Percentiles rank a stretch among this genome's conserved stretches.
These are phyloP conservation scores for Cheilosia variabilis DNA, from an alignment of 2,888 invertebrate genomes.

Conservation along the genomic window DNA sequence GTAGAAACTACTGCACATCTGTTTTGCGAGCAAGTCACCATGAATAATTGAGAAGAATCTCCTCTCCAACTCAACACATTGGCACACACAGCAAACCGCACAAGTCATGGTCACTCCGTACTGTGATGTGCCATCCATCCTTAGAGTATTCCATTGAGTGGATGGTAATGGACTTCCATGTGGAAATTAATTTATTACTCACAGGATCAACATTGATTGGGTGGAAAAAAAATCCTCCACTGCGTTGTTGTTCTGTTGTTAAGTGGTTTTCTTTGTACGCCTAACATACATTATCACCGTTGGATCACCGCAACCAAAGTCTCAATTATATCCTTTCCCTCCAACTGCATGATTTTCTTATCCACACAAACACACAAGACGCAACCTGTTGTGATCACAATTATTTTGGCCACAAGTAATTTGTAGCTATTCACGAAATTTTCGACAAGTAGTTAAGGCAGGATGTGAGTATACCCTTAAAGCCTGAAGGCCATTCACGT, in stretches of 20 bases:
- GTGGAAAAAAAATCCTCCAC: slow-evolving; percentile 17
- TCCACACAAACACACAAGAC: not conserved
- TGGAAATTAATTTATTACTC: slow-evolving; percentile 55
- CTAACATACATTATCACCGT: slow-evolving; percentile 10
- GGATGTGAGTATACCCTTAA: slow-evolving; percentile 8
- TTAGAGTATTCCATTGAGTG: slow-evolving; percentile 34
- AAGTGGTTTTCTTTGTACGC: not conserved
- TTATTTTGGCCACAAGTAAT: slow-evolving; percentile 39
- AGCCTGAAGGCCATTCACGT: slow-evolving; percentile 27
- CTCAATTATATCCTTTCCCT: slow-evolving; percentile 31
- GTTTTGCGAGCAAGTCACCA: slow-evolving; percentile 4
- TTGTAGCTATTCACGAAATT: slow-evolving; percentile 19
- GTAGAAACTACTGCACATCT: slow-evolving; percentile 1
- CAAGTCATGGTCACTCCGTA: slow-evolving; percentile 28
- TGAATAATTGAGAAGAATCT: slow-evolving; percentile 16
- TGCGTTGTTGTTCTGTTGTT: not conserved
- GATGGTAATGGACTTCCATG: slow-evolving; percentile 40
- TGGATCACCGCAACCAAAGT: slow-evolving; percentile 8
- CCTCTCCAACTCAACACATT: not conserved
- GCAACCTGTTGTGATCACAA: slow-evolving; percentile 31
- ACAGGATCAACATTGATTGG: slow-evolving; percentile 31
- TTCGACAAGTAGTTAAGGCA: slow-evolving; percentile 1
- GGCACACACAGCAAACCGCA: not conserved
- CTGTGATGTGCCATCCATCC: slow-evolving; percentile 19
- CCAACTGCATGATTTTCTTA: slow-evolving; percentile 1